These are phyloP conservation scores for Nematostella vectensis DNA, from an alignment of 92 coral and sea anemone species.

Conservation along the genomic window DNA sequence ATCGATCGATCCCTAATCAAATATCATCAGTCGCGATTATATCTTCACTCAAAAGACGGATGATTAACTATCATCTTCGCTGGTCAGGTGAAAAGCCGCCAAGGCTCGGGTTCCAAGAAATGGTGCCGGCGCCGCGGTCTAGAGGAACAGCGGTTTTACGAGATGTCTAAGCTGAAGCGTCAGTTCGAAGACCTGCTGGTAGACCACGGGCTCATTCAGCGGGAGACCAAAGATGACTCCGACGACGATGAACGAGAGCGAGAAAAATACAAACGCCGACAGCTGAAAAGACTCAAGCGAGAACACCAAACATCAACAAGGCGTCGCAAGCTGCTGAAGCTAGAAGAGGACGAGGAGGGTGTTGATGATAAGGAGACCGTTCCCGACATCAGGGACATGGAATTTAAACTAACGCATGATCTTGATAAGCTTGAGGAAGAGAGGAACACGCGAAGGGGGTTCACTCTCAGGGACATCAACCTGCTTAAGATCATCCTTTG, in stretches of 20 bases:
- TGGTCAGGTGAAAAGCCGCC: slow-evolving; percentile 69
- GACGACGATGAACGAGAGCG: slow-evolving; percentile 65
- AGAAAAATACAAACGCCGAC: slow-evolving; percentile 63
- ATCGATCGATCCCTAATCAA: no score
- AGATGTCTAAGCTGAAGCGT: slow-evolving; percentile 83
- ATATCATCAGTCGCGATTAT: no score
- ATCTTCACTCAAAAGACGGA: no score
- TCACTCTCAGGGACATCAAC: slow-evolving; percentile 83
- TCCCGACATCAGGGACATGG: slow-evolving; percentile 85
- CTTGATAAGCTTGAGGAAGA: slow-evolving; percentile 73
- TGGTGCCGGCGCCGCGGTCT: slow-evolving; percentile 93
- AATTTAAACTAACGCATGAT: slow-evolving; percentile 87
- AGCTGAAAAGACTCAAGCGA: slow-evolving; percentile 71
- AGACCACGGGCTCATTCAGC: slow-evolving; percentile 70
- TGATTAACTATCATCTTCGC: no score
- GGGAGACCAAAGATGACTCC: slow-evolving; percentile 38
- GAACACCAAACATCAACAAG: slow-evolving; percentile 72
- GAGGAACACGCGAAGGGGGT: slow-evolving; percentile 68
- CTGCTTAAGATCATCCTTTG: slow-evolving; percentile 81
- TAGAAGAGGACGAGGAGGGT: slow-evolving; percentile 68
- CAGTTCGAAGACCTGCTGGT: slow-evolving; percentile 81
- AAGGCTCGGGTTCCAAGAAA: slow-evolving; percentile 66
- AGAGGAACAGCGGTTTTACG: slow-evolving; percentile 95
- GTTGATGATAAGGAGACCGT: slow-evolving; percentile 63
- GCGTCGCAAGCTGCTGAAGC: slow-evolving; percentile 73